Percentiles rank a stretch among this genome's conserved stretches.
Conservation (phyloP, 1,140 invertebrate species). For the Drosophila triauraria region DNA sequence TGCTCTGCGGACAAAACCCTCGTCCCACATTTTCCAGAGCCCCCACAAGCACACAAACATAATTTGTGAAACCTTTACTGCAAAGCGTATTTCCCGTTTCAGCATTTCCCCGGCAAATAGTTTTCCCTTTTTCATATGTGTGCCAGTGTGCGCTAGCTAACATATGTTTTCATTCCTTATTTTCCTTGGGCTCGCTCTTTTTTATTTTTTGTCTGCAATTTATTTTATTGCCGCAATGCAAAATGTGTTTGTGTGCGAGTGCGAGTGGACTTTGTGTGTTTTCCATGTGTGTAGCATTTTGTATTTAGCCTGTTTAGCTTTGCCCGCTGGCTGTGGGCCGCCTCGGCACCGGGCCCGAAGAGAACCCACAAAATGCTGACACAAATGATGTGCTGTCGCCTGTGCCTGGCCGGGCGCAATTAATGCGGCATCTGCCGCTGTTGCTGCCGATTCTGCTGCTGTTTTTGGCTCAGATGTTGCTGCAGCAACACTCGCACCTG, state of each 20-base stretch:
- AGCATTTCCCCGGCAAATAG: constrained; percentile 42
- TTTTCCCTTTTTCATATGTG: constrained; percentile 43
- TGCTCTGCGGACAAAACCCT: constrained; percentile 4
- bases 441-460: constrained; percentile 18
- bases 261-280: constrained; percentile 10
- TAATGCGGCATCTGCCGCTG: constrained; percentile 52
- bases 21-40: neutral
- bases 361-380: constrained; percentile 38
- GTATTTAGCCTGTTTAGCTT: constrained; percentile 45
- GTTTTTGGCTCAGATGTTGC: constrained; percentile 35
- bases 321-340: constrained; percentile 31
- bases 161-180: constrained; percentile 57
- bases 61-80: constrained; percentile 47
- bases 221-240: constrained; percentile 65
- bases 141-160: constrained; percentile 5
- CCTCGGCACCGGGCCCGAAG: neutral
- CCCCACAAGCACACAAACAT: constrained; percentile 6
- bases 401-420: constrained; percentile 53
- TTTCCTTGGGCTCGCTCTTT: constrained; percentile 37
- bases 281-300: constrained; percentile 22
- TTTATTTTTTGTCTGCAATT: constrained; percentile 53
- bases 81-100: constrained; percentile 50
- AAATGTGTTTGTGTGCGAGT: constrained; percentile 18
- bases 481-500: constrained; percentile 41
- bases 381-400: constrained; percentile 57